phyloP scores from a whole-genome alignment of 2,888 invertebrate genomes.

The Ecdyonurus torrentis region DNA sequence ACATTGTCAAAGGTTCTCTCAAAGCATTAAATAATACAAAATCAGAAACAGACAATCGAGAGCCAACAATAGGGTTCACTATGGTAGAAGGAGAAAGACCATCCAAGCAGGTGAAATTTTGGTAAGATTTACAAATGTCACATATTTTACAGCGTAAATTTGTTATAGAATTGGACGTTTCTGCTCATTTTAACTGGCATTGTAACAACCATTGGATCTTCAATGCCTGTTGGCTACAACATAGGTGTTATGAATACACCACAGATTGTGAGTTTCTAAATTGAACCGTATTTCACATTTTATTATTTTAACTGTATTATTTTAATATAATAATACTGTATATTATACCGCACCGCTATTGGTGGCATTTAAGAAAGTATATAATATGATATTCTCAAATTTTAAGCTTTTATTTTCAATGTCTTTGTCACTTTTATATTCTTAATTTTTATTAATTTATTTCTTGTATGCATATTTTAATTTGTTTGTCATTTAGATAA shows the following conservation, averaged over 20 bases:
- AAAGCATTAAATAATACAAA: not conserved
- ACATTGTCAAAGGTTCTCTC: not conserved
- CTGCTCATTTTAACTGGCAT: slow-evolving; percentile 48
- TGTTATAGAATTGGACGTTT: slow-evolving; percentile 36
- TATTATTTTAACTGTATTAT: no score
- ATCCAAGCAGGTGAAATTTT: not conserved
- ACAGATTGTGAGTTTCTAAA: slow-evolving; percentile 34
- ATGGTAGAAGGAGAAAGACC: not conserved
- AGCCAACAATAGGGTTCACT: not conserved
- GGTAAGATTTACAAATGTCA: not conserved
- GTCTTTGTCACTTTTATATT: no score
- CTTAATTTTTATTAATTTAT: no score
- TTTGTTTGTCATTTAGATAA: no score
- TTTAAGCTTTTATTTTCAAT: slow-evolving; percentile 7
- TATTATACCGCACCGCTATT: no score
- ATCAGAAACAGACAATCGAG: not conserved
- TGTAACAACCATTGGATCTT: slow-evolving; percentile 57
- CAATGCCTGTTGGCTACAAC: slow-evolving; percentile 67
- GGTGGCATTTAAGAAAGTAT: slow-evolving; percentile 1
- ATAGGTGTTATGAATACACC: slow-evolving; percentile 78
- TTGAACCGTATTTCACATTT: no score
- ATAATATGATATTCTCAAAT: slow-evolving; percentile 7
- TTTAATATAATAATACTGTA: no score
- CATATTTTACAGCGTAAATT: not conserved
- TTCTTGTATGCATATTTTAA: no score